Percentiles rank a stretch among this genome's conserved stretches.
phyloP scores from a whole-genome alignment of 2,888 invertebrate species.

The Mythimna ferrago region DNA sequence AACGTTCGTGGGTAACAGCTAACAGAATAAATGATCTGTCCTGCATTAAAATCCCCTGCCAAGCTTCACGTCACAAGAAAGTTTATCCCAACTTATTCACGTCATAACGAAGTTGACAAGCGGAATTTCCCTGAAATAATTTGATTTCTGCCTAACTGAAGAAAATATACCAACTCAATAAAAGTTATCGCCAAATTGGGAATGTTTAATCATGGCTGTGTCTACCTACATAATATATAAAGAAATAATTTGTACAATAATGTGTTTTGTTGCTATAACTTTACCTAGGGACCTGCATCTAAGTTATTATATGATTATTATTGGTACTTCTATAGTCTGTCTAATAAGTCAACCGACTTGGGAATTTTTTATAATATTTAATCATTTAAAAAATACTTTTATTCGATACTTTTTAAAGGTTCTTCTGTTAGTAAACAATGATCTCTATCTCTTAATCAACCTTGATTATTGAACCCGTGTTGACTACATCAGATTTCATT shows the following conservation, averaged over 20 bases:
- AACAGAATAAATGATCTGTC: constrained; percentile 43
- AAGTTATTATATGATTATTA: background rate
- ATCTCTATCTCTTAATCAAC: too few species aligned
- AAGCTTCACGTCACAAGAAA: constrained; percentile 26
- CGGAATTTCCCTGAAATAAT: constrained; percentile 38
- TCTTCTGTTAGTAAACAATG: too few species aligned
- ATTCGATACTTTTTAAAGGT: too few species aligned
- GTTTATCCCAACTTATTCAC: constrained; percentile 28
- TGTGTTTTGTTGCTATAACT: background rate
- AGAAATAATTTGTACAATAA: background rate
- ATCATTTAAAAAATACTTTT: too few species aligned
- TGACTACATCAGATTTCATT: too few species aligned
- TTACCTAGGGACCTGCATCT: background rate
- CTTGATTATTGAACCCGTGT: too few species aligned
- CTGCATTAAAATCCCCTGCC: constrained; percentile 29
- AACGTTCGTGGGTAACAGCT: constrained; percentile 15
- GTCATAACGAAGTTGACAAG: constrained; percentile 36
- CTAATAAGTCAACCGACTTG: too few species aligned
- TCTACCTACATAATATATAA: background rate
- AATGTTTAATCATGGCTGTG: constrained; percentile 4
- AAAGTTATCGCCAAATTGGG: constrained; percentile 31
- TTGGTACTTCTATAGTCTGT: too few species aligned
- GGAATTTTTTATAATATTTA: too few species aligned
- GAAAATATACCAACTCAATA: constrained; percentile 37
- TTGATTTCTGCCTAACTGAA: constrained; percentile 42